Percentiles rank a stretch among this genome's conserved stretches.
Conservation (phyloP, 2,113 vertebrate species). For the Pithys albifrons region DNA sequence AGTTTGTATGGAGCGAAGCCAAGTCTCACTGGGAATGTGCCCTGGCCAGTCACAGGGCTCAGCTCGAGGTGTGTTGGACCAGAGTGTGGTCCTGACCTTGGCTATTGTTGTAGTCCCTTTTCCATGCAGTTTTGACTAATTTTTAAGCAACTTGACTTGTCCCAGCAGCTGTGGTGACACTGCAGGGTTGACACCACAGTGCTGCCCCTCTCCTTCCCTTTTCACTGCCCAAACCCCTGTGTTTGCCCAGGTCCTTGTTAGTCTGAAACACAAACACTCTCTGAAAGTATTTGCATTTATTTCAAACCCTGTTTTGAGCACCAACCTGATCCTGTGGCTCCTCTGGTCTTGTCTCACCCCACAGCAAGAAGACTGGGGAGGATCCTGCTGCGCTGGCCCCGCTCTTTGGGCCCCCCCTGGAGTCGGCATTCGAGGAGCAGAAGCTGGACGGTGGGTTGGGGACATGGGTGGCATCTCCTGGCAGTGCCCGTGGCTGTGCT, state of each 20-base stretch:
- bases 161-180: not conserved
- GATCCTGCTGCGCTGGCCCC: constrained; percentile 75
- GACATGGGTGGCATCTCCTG: not conserved
- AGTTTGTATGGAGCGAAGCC: not conserved
- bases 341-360: not conserved
- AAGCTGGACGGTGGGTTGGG: constrained; percentile 85
- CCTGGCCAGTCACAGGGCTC: not conserved
- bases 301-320: rapidly evolving
- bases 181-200: rapidly evolving
- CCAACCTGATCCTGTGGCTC: rapidly evolving
- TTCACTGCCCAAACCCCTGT: rapidly evolving
- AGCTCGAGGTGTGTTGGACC: rapidly evolving
- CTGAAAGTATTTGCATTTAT: rapidly evolving
- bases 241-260: not conserved
- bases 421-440: constrained; percentile 87
- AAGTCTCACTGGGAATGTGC: not conserved
- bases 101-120: not conserved
- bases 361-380: constrained; percentile 81
- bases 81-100: rapidly evolving
- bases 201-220: rapidly evolving
- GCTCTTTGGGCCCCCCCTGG: constrained; percentile 87
- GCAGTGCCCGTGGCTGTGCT: not conserved
- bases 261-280: rapidly evolving
- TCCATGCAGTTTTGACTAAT: not conserved
- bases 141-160: not conserved